Conservation (phyloP, 2,797 vertebrate species). For the Oophaga sylvatica region DNA sequence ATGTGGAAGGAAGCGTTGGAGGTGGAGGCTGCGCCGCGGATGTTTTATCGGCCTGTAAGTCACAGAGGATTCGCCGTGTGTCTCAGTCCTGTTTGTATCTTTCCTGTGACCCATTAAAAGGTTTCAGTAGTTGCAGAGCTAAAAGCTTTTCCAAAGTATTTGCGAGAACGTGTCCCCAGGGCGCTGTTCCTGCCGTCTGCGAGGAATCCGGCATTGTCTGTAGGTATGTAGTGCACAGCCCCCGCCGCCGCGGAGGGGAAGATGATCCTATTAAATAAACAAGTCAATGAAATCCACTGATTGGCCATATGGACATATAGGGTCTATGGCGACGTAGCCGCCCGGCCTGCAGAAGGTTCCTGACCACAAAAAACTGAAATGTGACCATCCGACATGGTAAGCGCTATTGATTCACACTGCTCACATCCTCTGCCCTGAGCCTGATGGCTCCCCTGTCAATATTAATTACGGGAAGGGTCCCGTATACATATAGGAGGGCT, state of each 20-base stretch:
- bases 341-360: not conserved
- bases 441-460: not conserved
- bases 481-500: not conserved
- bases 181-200: slow-evolving; percentile 23
- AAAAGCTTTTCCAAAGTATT: slow-evolving; percentile 59
- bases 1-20: not conserved
- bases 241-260: not conserved
- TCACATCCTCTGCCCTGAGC: not conserved
- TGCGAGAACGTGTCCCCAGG: slow-evolving; percentile 53
- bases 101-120: slow-evolving; percentile 58
- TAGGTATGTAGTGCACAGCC: slow-evolving; percentile 15
- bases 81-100: slow-evolving; percentile 14
- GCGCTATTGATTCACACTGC: not conserved
- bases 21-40: not conserved
- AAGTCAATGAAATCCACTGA: not conserved
- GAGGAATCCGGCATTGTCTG: slow-evolving; percentile 44
- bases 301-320: not conserved
- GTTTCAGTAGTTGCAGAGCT: slow-evolving; percentile 44
- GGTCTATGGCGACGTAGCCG: not conserved
- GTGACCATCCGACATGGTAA: slow-evolving; percentile 1
- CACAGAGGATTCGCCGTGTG: slow-evolving; percentile 6
- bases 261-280: not conserved
- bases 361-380: not conserved
- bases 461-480: not conserved
- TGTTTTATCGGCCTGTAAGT: slow-evolving; percentile 23